phyloP scores from a whole-genome alignment of 2,113 vertebrate species.

The Nibea albiflora region DNA sequence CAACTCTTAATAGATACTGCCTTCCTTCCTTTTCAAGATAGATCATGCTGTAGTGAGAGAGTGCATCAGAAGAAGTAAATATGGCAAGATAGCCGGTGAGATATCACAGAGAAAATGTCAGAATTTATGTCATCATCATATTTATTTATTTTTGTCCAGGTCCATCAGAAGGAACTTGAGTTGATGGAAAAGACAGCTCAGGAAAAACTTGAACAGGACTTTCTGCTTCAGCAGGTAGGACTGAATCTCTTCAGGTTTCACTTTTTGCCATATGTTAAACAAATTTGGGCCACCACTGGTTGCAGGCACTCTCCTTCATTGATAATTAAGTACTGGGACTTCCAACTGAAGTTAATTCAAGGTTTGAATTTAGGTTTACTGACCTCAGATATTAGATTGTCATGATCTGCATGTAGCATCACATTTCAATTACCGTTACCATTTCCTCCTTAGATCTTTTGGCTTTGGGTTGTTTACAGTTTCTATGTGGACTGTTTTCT shows the following conservation, averaged over 20 bases:
- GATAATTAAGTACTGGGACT: not conserved
- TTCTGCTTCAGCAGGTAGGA: constrained; percentile 85
- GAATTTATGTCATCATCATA: not conserved
- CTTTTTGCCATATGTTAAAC: not conserved
- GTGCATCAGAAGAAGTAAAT: not conserved
- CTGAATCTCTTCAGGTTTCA: not conserved
- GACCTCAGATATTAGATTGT: not conserved
- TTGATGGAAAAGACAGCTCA: constrained; percentile 77
- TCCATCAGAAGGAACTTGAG: constrained; percentile 77
- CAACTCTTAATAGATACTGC: not conserved
- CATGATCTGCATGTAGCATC: not conserved
- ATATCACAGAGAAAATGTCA: not conserved
- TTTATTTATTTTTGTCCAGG: constrained; percentile 69
- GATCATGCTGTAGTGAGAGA: not conserved
- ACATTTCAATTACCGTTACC: not conserved
- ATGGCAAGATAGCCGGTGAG: not conserved
- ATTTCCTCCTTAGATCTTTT: not conserved
- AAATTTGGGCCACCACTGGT: not conserved
- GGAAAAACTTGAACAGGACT: constrained; percentile 82
- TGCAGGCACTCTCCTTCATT: too few species aligned
- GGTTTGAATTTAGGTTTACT: not conserved
- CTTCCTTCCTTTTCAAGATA: not conserved
- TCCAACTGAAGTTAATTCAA: too few species aligned
- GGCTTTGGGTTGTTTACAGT: not conserved
- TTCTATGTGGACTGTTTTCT: not conserved